Base-by-base conservation (phyloP, 1,140 invertebrate species). In the Eurytemora carolleeae region DNA sequence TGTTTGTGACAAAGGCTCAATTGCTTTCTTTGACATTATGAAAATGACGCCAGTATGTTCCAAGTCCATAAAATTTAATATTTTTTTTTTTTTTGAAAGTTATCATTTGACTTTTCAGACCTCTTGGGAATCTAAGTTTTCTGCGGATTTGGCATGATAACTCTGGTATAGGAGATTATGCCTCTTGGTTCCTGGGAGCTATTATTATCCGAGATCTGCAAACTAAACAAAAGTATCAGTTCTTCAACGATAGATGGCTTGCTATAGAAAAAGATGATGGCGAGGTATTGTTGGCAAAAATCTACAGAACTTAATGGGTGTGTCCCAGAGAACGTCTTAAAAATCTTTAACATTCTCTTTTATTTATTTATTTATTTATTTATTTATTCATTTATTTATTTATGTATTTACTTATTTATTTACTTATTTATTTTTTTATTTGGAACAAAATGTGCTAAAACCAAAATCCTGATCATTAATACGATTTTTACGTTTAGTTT, bases 181-280 rank as follows among this genome's bases (percentile, higher is more conserved):
- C 71, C 2, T 77, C 77, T 0, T 79, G 78, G 78, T 78, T 71
- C 64, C 68, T 78, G 24, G 73, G 74, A 54, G 72, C 73, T 63
- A 68, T 79, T 23, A 66, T 76, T 2, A 67, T 79, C 2, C 67
- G 72, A 23, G 78, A 79, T 64, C 65, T 79, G 18, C 76, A 78
- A 68, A 78, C 76, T 0, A 71, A 73, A 18, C 67, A 74, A 59
- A 76, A 75, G 60, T 77, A 70, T 66, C 68, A 74, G 61, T 79
- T 79, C 65, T 72, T 77, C 44, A 68, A 66, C 24, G 72, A 79
- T 65, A 68, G 68, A 54, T 79, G 78, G 78, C 71, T 79, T 61
- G 77, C 77, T 57, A 72, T 78, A 1, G 77, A 79, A 67, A 75
- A 79, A 67, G 74, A 71, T 21, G 77, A 79, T 68, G 77, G 78